Evolutionary conservation across 2,888 invertebrate species (phyloP).

Genomic region (Sepioteuthis lessoniana): DNA sequence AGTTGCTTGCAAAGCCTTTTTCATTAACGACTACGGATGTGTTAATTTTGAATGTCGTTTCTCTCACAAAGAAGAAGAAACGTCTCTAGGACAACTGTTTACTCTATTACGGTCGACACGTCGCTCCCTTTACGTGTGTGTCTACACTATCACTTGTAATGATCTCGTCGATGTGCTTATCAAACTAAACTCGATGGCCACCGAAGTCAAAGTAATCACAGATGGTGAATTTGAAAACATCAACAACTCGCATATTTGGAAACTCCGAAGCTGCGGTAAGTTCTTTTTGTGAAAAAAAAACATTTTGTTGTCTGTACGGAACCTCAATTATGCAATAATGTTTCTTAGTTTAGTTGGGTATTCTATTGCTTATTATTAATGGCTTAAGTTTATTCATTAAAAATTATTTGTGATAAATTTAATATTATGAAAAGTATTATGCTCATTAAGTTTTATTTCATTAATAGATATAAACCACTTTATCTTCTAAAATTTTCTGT

Average conservation of each 20-base stretch:
- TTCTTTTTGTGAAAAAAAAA: too few species aligned
- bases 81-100: constrained; percentile 66
- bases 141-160: constrained; percentile 81
- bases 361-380: too few species aligned
- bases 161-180: constrained; percentile 79
- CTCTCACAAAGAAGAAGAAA: constrained; percentile 66
- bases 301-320: not conserved
- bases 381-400: too few species aligned
- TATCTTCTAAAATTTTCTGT: too few species aligned
- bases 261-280: constrained; percentile 70
- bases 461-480: too few species aligned
- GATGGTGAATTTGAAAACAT: constrained; percentile 77
- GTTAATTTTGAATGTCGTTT: constrained; percentile 63
- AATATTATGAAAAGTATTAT: too few species aligned
- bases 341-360: not conserved
- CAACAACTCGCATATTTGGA: constrained; percentile 72
- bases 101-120: constrained; percentile 62
- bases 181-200: constrained; percentile 78
- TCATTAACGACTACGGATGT: constrained; percentile 67
- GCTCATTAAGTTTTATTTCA: too few species aligned
- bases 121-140: constrained; percentile 81
- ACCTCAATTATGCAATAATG: not conserved
- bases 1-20: constrained; percentile 68
- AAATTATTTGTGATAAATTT: too few species aligned
- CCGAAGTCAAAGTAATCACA: constrained; percentile 81